These are phyloP conservation scores for Tridacna crocea DNA, from an alignment of 2,888 invertebrate genomes.

Conservation along the genomic window DNA sequence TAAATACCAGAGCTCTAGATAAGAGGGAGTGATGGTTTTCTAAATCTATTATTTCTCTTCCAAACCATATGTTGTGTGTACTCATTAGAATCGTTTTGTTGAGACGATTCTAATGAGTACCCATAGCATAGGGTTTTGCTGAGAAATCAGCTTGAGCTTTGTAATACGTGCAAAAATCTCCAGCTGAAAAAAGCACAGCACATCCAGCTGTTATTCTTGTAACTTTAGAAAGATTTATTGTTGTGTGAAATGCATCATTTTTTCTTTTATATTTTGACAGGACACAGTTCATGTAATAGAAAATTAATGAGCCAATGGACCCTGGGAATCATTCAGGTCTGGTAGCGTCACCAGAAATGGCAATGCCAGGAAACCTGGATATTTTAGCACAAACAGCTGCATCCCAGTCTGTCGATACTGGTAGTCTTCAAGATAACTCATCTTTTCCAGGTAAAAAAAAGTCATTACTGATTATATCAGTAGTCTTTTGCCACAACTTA, in stretches of 20 bases:
- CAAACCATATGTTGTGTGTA: too few species aligned
- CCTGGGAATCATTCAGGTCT: slow-evolving; percentile 46
- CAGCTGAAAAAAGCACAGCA: not conserved
- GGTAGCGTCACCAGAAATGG: slow-evolving; percentile 55
- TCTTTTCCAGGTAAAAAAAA: slow-evolving; percentile 28
- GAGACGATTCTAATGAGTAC: too few species aligned
- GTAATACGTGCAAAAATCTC: not conserved
- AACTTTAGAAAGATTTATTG: not conserved
- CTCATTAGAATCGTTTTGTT: too few species aligned
- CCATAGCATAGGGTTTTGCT: too few species aligned
- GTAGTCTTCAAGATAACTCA: not conserved
- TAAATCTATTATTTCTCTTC: too few species aligned
- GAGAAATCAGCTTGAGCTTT: too few species aligned
- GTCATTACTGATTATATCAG: too few species aligned
- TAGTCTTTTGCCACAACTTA: too few species aligned
- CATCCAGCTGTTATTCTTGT: not conserved
- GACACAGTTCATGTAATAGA: not conserved
- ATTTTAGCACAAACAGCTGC: slow-evolving; percentile 62
- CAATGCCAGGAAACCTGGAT: slow-evolving; percentile 58
- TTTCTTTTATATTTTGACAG: not conserved
- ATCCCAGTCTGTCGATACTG: slow-evolving; percentile 45
- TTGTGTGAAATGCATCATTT: not conserved
- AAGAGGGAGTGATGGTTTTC: too few species aligned
- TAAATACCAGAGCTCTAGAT: too few species aligned
- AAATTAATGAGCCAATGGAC: slow-evolving; percentile 48